These are phyloP conservation scores for Crioceris asparagi DNA, from an alignment of 2,888 invertebrate genomes.

Conservation along the genomic window DNA sequence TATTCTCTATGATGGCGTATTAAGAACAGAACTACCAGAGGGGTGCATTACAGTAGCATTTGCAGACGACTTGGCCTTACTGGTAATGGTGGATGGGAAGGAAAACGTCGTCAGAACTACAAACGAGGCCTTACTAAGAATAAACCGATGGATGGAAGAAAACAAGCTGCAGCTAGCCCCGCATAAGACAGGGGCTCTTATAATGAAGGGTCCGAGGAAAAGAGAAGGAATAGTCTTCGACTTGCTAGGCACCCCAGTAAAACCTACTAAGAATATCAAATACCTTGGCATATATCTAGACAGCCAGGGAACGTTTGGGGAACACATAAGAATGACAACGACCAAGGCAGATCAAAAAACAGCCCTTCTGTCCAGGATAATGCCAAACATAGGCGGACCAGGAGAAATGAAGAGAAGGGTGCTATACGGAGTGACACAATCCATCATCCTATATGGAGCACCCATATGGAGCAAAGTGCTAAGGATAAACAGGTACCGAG, in stretches of 20 bases:
- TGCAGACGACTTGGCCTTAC: constrained; percentile 13
- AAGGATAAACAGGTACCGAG: background rate
- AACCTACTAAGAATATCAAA: background rate
- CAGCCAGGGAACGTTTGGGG: background rate
- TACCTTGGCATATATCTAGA: background rate
- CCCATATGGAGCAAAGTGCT: constrained; percentile 1
- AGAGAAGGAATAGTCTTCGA: background rate
- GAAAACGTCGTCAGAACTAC: too few relatives aligned
- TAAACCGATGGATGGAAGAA: background rate
- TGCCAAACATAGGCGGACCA: constrained; percentile 1
- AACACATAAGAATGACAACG: background rate
- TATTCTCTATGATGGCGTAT: constrained; percentile 9
- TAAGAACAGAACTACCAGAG: constrained; percentile 2
- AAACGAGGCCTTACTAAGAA: background rate
- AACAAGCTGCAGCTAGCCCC: background rate
- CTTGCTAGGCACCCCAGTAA: background rate
- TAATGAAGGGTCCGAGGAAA: background rate
- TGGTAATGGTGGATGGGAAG: constrained; percentile 4
- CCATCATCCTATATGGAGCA: constrained; percentile 2
- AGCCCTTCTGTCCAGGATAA: background rate
- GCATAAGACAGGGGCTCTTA: background rate
- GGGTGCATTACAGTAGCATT: constrained; percentile 5
- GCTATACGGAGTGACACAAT: background rate
- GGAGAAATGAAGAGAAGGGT: background rate
- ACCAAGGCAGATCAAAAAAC: background rate